These are phyloP conservation scores for Bubo scandiacus DNA, from an alignment of 2,113 vertebrate species.

Conservation along the genomic window DNA sequence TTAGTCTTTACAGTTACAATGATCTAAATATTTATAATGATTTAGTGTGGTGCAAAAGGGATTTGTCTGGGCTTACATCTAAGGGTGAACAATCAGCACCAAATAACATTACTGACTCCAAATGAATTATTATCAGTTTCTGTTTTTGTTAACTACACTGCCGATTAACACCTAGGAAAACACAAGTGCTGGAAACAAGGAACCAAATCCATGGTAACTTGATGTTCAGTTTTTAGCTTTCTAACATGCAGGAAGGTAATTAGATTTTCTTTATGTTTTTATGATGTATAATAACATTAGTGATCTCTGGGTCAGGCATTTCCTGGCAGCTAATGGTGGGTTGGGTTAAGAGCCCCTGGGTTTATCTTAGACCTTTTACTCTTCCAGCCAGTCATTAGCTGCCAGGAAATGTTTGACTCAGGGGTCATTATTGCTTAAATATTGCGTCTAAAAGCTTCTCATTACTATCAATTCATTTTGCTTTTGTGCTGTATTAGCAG, in stretches of 20 bases:
- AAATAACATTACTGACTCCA: not conserved
- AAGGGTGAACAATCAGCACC: not conserved
- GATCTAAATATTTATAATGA: not conserved
- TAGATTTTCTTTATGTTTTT: conserved; percentile 55
- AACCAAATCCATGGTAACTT: conserved; percentile 15
- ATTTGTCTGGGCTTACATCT: not conserved
- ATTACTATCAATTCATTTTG: conserved; percentile 55
- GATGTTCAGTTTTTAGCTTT: conserved; percentile 46
- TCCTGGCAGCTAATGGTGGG: conserved; percentile 53
- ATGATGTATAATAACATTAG: conserved; percentile 65
- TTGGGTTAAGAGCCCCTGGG: conserved; percentile 28
- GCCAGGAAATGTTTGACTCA: conserved; percentile 57
- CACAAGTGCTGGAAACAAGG: not conserved
- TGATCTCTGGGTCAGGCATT: conserved; percentile 39
- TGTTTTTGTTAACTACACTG: not conserved
- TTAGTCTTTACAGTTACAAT: not conserved
- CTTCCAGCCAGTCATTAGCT: conserved; percentile 58
- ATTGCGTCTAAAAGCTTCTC: conserved; percentile 59
- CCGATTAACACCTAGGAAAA: conserved; percentile 14
- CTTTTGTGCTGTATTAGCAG: conserved; percentile 60
- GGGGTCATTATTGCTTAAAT: conserved; percentile 69
- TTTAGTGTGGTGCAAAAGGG: not conserved
- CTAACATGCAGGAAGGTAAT: not conserved
- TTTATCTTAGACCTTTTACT: conserved; percentile 49
- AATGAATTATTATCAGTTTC: conserved; percentile 22